Percentiles rank a stretch among this genome's conserved stretches.
These are phyloP conservation scores for Lamproptera curius DNA, from an alignment of 2,888 invertebrate genomes.

Conservation along the genomic window DNA sequence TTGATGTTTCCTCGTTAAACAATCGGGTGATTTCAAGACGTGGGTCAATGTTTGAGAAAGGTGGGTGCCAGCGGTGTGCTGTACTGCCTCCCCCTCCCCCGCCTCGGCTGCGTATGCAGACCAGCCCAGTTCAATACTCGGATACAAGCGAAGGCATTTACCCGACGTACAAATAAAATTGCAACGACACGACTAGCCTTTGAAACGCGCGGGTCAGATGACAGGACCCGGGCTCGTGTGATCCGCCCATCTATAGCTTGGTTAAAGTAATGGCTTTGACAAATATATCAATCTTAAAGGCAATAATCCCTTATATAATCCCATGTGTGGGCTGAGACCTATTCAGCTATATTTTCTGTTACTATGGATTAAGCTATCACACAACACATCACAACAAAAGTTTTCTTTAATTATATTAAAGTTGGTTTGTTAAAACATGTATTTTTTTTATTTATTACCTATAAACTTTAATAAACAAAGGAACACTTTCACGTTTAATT, in stretches of 20 bases:
- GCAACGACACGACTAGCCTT: conserved; percentile 44
- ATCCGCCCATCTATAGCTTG: conserved; percentile 30
- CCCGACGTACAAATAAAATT: conserved; percentile 43
- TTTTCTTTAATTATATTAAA: no score
- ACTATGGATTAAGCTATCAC: no score
- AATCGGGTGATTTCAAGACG: background rate
- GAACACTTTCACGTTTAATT: no score
- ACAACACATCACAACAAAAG: no score
- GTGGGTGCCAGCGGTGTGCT: conserved; percentile 12
- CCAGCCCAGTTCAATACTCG: conserved; percentile 40
- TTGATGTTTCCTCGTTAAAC: background rate
- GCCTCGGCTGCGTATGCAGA: conserved; percentile 21
- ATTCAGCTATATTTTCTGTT: no score
- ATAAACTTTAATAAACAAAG: no score
- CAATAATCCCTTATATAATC: no score
- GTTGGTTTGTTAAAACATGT: no score
- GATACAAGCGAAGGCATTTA: conserved; percentile 36
- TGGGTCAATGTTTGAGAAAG: conserved; percentile 16
- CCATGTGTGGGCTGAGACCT: no score
- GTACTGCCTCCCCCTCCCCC: conserved; percentile 11
- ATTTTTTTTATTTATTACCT: no score
- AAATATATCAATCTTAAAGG: no score
- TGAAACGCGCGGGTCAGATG: conserved; percentile 48
- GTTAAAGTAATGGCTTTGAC: background rate
- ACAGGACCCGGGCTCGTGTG: conserved; percentile 34